A percentile compares a stretch with the other conserved stretches of the same genome.
phyloP scores from a whole-genome alignment of 2,797 vertebrate genomes.

The Mormyrops boulengeri region DNA sequence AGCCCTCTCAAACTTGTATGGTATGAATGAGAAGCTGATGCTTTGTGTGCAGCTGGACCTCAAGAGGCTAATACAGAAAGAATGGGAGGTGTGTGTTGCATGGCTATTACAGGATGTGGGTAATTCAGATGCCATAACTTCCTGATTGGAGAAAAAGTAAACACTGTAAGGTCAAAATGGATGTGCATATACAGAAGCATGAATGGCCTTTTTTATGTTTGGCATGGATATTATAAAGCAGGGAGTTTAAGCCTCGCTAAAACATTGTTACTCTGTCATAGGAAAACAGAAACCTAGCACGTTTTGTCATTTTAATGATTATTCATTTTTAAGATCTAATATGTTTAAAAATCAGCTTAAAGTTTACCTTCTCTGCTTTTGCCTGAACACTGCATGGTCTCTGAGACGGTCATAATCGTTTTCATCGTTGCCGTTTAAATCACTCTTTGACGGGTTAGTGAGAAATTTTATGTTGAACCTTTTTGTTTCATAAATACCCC shows the following conservation, averaged over 20 bases:
- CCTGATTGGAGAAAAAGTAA: slow-evolving; percentile 20
- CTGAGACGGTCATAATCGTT: background rate
- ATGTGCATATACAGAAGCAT: slow-evolving; percentile 20
- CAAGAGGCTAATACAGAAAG: background rate
- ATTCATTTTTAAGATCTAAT: background rate
- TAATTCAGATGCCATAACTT: slow-evolving; percentile 18
- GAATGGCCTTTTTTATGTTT: background rate
- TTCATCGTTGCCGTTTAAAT: background rate
- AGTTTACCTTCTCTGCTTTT: background rate
- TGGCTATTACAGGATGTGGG: background rate
- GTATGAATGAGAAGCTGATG: background rate
- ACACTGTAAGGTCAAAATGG: slow-evolving; percentile 14
- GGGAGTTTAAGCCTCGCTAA: background rate
- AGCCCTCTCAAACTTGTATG: background rate
- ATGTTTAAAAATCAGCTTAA: background rate
- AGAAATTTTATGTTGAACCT: background rate
- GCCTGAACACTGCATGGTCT: background rate
- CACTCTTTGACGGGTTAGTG: background rate
- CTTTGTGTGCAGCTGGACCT: background rate
- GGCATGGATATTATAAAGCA: background rate
- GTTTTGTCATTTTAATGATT: background rate
- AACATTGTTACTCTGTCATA: background rate
- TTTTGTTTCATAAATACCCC: background rate
- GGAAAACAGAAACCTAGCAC: background rate
- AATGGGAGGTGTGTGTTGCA: background rate